Percentiles rank a stretch among this genome's conserved stretches.
Evolutionary conservation across 2,888 invertebrate genomes (phyloP).

Genomic region (Hypomecis punctinalis): DNA sequence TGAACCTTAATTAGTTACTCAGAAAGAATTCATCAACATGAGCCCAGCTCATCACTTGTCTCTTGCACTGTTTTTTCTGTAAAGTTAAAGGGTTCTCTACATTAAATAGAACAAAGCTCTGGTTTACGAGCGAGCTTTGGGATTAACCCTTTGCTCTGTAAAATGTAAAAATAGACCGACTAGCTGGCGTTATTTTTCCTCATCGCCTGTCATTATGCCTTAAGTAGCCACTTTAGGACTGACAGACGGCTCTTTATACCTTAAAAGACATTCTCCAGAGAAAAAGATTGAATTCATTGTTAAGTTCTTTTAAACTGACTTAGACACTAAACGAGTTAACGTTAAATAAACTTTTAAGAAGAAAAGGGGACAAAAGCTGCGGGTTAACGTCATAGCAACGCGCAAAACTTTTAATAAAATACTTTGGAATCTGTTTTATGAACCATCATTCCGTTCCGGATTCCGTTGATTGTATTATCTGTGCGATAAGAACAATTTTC

Average conservation of each 20-base stretch:
- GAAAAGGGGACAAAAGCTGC: constrained; percentile 51
- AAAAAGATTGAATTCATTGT: constrained; percentile 61
- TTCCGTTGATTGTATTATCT: constrained; percentile 34
- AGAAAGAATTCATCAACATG: constrained; percentile 26
- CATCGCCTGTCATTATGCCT: constrained; percentile 46
- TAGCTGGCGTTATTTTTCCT: constrained; percentile 47
- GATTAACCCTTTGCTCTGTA: constrained; percentile 41
- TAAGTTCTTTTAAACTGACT: constrained; percentile 56
- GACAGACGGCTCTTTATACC: constrained; percentile 53
- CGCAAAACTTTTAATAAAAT: constrained; percentile 63
- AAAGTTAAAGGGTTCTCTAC: constrained; percentile 18
- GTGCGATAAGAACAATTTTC: constrained; percentile 37
- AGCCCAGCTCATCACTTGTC: background rate
- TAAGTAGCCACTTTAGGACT: constrained; percentile 49
- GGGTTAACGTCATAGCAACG: constrained; percentile 56
- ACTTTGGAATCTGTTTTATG: constrained; percentile 56
- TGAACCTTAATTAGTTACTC: background rate
- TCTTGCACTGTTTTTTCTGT: constrained; percentile 9
- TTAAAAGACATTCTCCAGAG: constrained; percentile 55
- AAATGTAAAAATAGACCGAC: constrained; percentile 43
- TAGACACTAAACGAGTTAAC: constrained; percentile 57
- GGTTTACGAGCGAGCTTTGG: constrained; percentile 32
- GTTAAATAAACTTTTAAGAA: constrained; percentile 57
- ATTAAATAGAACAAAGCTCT: constrained; percentile 30
- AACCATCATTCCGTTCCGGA: constrained; percentile 43